Evolutionary conservation across 2,888 invertebrate species (phyloP).

Genomic region (Tricholauxania praeusta): DNA sequence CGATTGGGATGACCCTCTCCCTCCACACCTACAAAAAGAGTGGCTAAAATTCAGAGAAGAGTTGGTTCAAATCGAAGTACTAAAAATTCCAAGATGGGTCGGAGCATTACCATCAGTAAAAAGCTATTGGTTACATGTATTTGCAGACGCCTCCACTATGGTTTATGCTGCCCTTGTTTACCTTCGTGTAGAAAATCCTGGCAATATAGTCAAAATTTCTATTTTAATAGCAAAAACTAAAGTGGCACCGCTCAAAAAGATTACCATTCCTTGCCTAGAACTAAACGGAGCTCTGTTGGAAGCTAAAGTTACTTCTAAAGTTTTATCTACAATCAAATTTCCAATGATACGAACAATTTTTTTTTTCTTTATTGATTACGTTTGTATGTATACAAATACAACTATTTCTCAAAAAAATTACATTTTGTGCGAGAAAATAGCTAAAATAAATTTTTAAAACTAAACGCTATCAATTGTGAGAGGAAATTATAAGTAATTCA

Average conservation of each 20-base stretch:
- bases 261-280: slow-evolving; percentile 37
- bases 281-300: slow-evolving; percentile 38
- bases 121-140: slow-evolving; percentile 20
- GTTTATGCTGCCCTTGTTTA: slow-evolving; percentile 41
- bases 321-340: slow-evolving; percentile 21
- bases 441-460: no score
- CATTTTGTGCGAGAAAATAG: no score
- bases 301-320: slow-evolving; percentile 30
- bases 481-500: no score
- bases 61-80: slow-evolving; percentile 4
- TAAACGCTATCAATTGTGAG: no score
- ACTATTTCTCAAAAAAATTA: no score
- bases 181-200: slow-evolving; percentile 24
- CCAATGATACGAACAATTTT: slow-evolving; percentile 12
- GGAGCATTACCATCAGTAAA: not conserved
- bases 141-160: slow-evolving; percentile 31
- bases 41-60: slow-evolving; percentile 13
- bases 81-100: slow-evolving; percentile 12
- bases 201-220: slow-evolving; percentile 31
- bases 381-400: no score
- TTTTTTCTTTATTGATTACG: no score
- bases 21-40: not conserved
- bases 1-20: slow-evolving; percentile 14
- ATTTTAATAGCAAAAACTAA: slow-evolving; percentile 38
- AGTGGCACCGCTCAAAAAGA: slow-evolving; percentile 38